A percentile compares a stretch with the other conserved stretches of the same genome.
These are phyloP conservation scores for Hyles lineata DNA, from an alignment of 2,888 invertebrate species.

Conservation along the genomic window DNA sequence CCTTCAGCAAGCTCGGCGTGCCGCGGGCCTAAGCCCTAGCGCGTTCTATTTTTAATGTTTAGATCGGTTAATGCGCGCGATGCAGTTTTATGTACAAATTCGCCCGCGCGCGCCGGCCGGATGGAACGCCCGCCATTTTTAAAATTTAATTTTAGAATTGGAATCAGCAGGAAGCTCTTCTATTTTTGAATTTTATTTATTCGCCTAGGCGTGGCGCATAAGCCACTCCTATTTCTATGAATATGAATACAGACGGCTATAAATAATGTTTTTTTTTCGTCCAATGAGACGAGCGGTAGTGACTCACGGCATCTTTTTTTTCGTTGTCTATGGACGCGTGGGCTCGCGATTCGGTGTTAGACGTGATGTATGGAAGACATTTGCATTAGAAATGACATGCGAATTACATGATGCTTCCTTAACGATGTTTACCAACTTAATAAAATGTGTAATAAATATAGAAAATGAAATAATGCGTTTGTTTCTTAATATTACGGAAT, in stretches of 20 bases:
- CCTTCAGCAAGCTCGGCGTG: conserved; percentile 41
- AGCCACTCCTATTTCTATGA: conserved; percentile 58
- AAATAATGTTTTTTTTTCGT: conserved; percentile 42
- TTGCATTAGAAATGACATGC: conserved; percentile 16
- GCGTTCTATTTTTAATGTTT: conserved; percentile 83
- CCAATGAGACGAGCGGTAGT: conserved; percentile 30
- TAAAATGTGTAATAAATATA: conserved; percentile 5
- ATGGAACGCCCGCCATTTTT: conserved; percentile 69
- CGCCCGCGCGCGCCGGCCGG: conserved; percentile 60
- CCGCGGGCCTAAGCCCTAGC: conserved; percentile 58
- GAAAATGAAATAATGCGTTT: background rate
- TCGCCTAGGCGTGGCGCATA: conserved; percentile 72
- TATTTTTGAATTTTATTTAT: conserved; percentile 78
- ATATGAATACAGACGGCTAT: conserved; percentile 35
- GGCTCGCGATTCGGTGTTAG: conserved; percentile 12
- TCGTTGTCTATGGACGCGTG: conserved; percentile 1
- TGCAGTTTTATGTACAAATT: conserved; percentile 84
- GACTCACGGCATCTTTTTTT: conserved; percentile 11
- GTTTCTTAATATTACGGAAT: background rate
- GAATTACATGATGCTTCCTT: conserved; percentile 12
- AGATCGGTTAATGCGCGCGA: conserved; percentile 79
- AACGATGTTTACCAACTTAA: background rate
- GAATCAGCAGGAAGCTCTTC: conserved; percentile 75
- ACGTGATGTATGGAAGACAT: conserved; percentile 10
- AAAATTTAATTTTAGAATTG: conserved; percentile 75